A percentile compares a stretch with the other conserved stretches of the same genome.
These are phyloP conservation scores for Drosophila histrio DNA, from an alignment of 2,888 invertebrate genomes.

Conservation along the genomic window DNA sequence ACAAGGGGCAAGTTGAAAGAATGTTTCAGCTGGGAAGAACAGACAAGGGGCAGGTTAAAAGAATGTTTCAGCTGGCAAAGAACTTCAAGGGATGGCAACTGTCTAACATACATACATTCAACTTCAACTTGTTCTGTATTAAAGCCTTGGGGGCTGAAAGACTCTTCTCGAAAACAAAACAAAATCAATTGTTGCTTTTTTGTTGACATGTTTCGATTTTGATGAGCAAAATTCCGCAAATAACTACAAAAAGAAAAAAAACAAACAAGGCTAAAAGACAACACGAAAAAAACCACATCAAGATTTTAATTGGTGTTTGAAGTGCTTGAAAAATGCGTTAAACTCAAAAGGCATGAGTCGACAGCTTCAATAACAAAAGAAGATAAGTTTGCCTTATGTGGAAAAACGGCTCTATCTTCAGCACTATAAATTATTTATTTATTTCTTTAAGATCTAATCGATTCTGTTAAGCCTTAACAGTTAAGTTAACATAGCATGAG, in stretches of 20 bases:
- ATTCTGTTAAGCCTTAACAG: neutral
- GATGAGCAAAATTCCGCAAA: slow-evolving; percentile 13
- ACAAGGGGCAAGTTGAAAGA: neutral
- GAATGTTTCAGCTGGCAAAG: too few species aligned
- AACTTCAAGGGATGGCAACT: neutral
- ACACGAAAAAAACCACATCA: neutral
- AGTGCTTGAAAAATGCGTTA: slow-evolving; percentile 6
- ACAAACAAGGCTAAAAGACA: slow-evolving; percentile 6
- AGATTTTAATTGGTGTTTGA: slow-evolving; percentile 20
- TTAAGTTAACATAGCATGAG: neutral
- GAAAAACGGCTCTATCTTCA: too few species aligned
- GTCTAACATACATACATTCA: neutral
- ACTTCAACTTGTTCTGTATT: neutral
- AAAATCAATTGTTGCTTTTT: slow-evolving; percentile 15
- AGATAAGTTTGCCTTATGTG: too few species aligned
- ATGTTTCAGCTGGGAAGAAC: too few species aligned
- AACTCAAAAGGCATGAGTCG: slow-evolving; percentile 14
- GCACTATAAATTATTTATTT: neutral
- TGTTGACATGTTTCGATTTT: slow-evolving; percentile 18
- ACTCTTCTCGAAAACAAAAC: slow-evolving; percentile 14
- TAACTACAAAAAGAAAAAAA: neutral
- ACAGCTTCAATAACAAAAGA: slow-evolving; percentile 6
- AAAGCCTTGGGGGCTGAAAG: slow-evolving; percentile 22
- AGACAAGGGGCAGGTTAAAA: neutral
- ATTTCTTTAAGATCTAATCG: neutral